Percentiles rank a stretch among this genome's conserved stretches.
Conservation (phyloP, 2,797 vertebrate genomes). For the Peromyscus nudipes region DNA sequence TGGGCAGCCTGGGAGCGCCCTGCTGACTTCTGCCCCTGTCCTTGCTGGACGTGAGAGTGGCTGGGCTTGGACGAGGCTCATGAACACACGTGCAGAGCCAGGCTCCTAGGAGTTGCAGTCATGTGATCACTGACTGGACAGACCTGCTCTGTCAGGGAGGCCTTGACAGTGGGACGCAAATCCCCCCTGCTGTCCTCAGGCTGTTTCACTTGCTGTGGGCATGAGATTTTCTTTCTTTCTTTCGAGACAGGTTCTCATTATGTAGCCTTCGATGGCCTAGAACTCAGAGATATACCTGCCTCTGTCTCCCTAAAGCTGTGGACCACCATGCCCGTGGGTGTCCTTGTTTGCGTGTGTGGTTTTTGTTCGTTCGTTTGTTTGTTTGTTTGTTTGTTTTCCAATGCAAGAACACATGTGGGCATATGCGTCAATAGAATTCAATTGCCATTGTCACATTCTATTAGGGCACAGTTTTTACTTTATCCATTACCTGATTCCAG, state of each 20-base stretch:
- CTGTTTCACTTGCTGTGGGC: background rate
- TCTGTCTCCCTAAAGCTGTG: background rate
- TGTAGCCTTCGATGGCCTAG: background rate
- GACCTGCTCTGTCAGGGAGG: accelerated
- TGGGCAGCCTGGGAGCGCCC: accelerated
- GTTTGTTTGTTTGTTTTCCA: background rate
- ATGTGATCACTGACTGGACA: accelerated
- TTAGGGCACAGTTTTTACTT: background rate
- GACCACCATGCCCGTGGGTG: too few relatives aligned
- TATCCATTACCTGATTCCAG: background rate
- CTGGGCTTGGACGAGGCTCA: background rate
- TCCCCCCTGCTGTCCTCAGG: too few relatives aligned
- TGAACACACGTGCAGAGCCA: accelerated
- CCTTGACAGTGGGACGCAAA: accelerated
- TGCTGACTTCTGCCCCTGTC: background rate
- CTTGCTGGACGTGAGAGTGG: accelerated
- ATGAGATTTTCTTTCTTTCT: background rate
- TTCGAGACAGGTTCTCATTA: background rate
- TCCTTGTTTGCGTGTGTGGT: background rate
- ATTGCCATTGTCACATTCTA: too few relatives aligned
- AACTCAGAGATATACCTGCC: background rate
- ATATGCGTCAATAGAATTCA: background rate
- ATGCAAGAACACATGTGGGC: accelerated
- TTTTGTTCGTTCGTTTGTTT: background rate
- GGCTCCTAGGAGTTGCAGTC: background rate